These are phyloP conservation scores for Megaustenia siamemsis DNA, from an alignment of 2,888 invertebrate genomes.

Conservation along the genomic window DNA sequence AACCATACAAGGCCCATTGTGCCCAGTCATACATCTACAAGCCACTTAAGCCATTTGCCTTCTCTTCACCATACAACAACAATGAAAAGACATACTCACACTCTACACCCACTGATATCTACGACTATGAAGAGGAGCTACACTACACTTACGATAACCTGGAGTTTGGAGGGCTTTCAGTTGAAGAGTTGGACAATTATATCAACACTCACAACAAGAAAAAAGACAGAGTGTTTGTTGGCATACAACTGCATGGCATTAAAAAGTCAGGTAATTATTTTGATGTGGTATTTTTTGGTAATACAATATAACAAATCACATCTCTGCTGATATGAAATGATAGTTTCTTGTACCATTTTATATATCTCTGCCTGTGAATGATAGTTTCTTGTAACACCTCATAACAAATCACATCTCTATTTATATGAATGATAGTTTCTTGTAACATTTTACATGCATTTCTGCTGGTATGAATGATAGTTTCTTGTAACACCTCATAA, in stretches of 20 bases:
- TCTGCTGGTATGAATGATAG: too few relatives aligned
- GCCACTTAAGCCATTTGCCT: conserved; percentile 59
- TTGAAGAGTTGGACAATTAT: conserved; percentile 56
- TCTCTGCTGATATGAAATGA: too few relatives aligned
- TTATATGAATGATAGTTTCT: too few relatives aligned
- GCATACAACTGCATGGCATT: conserved; percentile 57
- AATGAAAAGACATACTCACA: conserved; percentile 56
- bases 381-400: too few relatives aligned
- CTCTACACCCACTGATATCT: conserved; percentile 57
- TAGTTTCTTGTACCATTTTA: too few relatives aligned
- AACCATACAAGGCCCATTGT: conserved; percentile 57
- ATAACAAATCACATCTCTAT: too few relatives aligned
- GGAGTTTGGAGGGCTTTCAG: conserved; percentile 58
- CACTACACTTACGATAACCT: conserved; percentile 59
- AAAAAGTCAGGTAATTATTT: conserved; percentile 41
- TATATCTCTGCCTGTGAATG: too few relatives aligned
- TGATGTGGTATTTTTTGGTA: too few relatives aligned
- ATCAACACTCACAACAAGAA: conserved; percentile 43
- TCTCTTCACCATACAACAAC: conserved; percentile 58
- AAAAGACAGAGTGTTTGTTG: conserved; percentile 55
- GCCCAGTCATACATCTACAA: conserved; percentile 54
- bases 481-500: too few relatives aligned
- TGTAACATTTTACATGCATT: too few relatives aligned
- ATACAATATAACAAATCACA: too few relatives aligned
- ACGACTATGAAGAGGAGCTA: conserved; percentile 59